phyloP scores from a whole-genome alignment of 1,140 invertebrate species.

The Drosophila jambulina region DNA sequence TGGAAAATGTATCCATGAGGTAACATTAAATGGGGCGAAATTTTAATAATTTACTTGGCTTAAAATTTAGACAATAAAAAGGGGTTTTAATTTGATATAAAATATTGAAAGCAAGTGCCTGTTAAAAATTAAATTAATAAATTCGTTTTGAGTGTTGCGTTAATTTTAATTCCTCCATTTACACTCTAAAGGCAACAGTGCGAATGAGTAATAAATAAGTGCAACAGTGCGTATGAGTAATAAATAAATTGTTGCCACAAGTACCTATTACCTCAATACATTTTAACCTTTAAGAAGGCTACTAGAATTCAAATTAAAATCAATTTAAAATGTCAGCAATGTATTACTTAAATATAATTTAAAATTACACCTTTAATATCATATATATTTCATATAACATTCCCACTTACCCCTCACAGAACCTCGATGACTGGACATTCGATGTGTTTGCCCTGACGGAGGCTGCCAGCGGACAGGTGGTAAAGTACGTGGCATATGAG shows the following conservation, averaged over 20 bases:
- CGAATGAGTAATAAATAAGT: conserved; percentile 4
- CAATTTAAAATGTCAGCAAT: not conserved
- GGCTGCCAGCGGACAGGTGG: conserved; percentile 92
- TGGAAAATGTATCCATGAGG: too few species aligned
- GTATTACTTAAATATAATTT: not conserved
- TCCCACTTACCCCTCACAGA: conserved; percentile 85
- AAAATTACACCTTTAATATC: not conserved
- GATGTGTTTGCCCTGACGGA: conserved; percentile 96
- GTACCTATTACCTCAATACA: too few species aligned
- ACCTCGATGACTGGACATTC: conserved; percentile 97
- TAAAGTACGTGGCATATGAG: conserved; percentile 97
- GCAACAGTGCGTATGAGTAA: too few species aligned
- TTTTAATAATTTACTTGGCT: not conserved
- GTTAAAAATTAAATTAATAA: too few species aligned
- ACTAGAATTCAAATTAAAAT: not conserved
- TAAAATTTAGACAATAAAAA: not conserved
- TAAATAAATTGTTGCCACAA: too few species aligned
- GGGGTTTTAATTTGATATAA: not conserved
- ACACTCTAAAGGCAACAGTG: not conserved
- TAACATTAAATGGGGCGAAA: not conserved
- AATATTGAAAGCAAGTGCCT: too few species aligned
- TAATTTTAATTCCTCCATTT: not conserved
- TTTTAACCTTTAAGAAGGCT: not conserved
- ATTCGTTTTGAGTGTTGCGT: too few species aligned
- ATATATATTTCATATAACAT: not conserved